Evolutionary conservation across 2,113 vertebrate species (phyloP).

Genomic region (Romanogobio albipinnatus): DNA sequence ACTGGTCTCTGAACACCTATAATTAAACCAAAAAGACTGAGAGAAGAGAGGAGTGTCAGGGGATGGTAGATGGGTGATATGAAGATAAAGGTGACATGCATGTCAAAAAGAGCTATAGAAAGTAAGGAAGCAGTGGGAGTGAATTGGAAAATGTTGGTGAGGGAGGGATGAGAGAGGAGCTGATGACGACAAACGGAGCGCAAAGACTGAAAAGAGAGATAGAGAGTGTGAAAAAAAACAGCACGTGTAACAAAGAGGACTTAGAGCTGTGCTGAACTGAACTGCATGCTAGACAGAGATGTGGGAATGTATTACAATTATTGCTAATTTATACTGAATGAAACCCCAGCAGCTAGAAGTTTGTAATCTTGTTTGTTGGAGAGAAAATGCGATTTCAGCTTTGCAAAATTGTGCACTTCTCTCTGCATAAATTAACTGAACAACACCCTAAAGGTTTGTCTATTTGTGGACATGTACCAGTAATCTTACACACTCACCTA

Average conservation of each 20-base stretch:
- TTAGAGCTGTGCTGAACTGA: not conserved
- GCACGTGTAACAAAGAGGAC: constrained; percentile 40
- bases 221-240: constrained; percentile 39
- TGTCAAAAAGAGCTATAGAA: constrained; percentile 11
- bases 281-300: constrained; percentile 8
- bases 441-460: not conserved
- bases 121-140: not conserved
- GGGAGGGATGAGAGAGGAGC: constrained; percentile 7
- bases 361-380: not conserved
- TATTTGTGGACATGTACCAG: not conserved
- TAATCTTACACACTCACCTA: no score
- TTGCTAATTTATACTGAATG: constrained; percentile 24
- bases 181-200: constrained; percentile 21
- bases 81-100: not conserved
- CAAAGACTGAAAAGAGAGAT: constrained; percentile 12
- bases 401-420: not conserved
- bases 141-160: constrained; percentile 14
- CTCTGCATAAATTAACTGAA: not conserved
- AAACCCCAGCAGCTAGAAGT: constrained; percentile 16
- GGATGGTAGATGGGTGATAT: not conserved
- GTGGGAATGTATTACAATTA: constrained; percentile 34
- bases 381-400: not conserved
- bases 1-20: constrained; percentile 8
- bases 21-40: constrained; percentile 14
- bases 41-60: not conserved